phyloP scores from a whole-genome alignment of 1,140 invertebrate genomes.

The Formica selysi region DNA sequence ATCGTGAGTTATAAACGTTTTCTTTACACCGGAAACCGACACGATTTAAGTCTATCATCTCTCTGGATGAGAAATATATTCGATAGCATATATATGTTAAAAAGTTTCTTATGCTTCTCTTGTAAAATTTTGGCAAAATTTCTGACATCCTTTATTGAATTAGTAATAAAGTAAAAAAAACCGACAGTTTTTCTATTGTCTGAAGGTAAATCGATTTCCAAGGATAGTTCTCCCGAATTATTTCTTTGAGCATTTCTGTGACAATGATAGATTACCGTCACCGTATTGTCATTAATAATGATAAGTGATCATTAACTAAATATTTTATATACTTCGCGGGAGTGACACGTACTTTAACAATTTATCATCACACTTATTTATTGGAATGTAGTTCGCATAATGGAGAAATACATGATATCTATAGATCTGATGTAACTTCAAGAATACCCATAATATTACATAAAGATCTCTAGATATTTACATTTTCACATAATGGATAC shows the following conservation, averaged over 20 bases:
- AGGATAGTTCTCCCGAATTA: background rate
- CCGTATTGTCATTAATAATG: background rate
- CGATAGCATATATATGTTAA: background rate
- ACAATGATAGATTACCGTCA: background rate
- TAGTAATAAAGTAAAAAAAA: background rate
- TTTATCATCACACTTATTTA: background rate
- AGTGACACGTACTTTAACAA: background rate
- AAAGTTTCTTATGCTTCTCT: background rate
- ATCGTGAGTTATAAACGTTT: constrained; percentile 25
- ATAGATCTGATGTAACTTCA: constrained; percentile 21
- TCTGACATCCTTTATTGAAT: background rate
- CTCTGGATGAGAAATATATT: background rate
- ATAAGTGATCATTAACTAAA: background rate
- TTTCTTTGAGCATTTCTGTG: background rate
- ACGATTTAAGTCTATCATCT: background rate
- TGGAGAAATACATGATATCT: constrained; percentile 7
- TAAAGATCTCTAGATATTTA: background rate
- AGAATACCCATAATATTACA: background rate
- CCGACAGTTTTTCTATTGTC: background rate
- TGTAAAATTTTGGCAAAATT: background rate
- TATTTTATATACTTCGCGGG: background rate
- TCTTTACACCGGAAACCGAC: background rate
- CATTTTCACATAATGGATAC: background rate
- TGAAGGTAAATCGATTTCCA: background rate
- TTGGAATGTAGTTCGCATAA: constrained; percentile 6